These are phyloP conservation scores for Brachyptera putata DNA, from an alignment of 2,888 invertebrate genomes.

Conservation along the genomic window DNA sequence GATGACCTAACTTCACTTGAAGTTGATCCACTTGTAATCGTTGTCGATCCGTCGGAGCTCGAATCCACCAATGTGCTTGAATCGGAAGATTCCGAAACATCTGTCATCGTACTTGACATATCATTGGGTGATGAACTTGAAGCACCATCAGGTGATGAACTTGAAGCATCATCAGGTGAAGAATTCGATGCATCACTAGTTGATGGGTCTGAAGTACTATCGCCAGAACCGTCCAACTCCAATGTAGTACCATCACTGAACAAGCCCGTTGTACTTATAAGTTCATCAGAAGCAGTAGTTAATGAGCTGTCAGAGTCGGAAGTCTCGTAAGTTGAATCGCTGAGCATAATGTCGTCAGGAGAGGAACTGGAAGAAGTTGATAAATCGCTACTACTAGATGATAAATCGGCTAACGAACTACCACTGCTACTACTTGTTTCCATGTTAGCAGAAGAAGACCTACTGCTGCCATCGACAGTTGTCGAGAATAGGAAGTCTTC, in stretches of 20 bases:
- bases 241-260: background rate
- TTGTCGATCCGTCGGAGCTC: constrained; percentile 18
- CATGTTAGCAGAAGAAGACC: constrained; percentile 5
- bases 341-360: constrained; percentile 50
- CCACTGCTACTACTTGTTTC: background rate
- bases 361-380: constrained; percentile 36
- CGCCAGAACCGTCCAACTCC: background rate
- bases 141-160: background rate
- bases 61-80: background rate
- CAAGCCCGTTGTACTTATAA: constrained; percentile 21
- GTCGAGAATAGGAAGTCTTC: constrained; percentile 4
- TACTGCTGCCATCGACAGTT: constrained; percentile 1
- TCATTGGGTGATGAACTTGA: constrained; percentile 4
- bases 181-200: constrained; percentile 19
- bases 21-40: constrained; percentile 26
- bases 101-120: constrained; percentile 6
- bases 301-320: constrained; percentile 18
- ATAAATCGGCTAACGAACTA: background rate
- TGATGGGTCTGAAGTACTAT: constrained; percentile 13
- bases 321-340: constrained; percentile 44
- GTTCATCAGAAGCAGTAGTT: constrained; percentile 16
- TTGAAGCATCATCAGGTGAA: background rate
- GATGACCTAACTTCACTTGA: constrained; percentile 28
- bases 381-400: constrained; percentile 5
- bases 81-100: background rate